Evolutionary conservation across 2,113 vertebrate genomes (phyloP), one percentile per base, ranked within the genome.

Genomic region (Uropsilus gracilis): DNA sequence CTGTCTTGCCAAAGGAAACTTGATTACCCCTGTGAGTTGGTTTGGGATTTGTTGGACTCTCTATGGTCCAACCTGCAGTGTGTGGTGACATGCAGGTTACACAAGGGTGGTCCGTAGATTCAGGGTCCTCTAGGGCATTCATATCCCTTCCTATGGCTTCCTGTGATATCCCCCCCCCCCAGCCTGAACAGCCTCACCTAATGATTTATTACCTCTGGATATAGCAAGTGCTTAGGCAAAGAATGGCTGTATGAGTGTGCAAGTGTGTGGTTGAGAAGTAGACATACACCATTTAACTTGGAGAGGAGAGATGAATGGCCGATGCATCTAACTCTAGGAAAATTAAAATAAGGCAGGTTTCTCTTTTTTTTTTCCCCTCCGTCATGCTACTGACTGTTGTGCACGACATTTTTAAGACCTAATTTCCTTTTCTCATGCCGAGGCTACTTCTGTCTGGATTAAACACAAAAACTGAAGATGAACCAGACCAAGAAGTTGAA

Each of bases 1-100:
- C 98, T 98, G 97, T 99, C 98, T 99, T 99, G 99, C 99, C 99
- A 99, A 99, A 99, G 99, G 99, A 98, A 99, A 98, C 98, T 98
- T 98, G 98, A 98, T 98, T 97, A 87, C 97, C 98, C 97, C 98
- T 98, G 97, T 98, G 98, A 97, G 85, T 96, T 94, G 97, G 96
- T 86, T 97, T 97, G 96, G 96, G 97, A 92, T 37, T 98, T 97
- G 97, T 96, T 93, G 98, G 98, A 98, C 98, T 98, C 98, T 97
- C 96, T 97, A 94, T 97, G 97, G 96, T 97, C 97, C 97, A 84
- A 96, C 95, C 95, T 96, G 94, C 94, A 77, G 90, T 96, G 94
- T 94, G 76, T 86, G 94, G 93, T 96, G 91, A 84, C 76, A 39
- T 94, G 96, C 97, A 96, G 96, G 95, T 97, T 96, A 93, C 92